phyloP scores from a whole-genome alignment of 2,113 vertebrate species.

The Spheniscus mendiculus region DNA sequence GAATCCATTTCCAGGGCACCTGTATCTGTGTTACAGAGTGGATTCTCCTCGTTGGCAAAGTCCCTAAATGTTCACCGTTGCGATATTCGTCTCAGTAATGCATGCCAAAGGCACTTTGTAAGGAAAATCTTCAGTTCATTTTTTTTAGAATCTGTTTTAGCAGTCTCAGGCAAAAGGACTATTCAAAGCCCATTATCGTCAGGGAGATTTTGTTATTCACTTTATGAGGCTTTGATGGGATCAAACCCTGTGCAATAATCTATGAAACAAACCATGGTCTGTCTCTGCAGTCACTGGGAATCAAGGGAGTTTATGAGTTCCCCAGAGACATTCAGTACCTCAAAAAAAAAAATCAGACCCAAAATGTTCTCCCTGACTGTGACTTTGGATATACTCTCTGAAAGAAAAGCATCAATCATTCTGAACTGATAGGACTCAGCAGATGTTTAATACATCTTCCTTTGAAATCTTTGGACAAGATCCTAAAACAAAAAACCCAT shows the following conservation, averaged over 20 bases:
- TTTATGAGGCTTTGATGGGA: not conserved
- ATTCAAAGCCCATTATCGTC: not conserved
- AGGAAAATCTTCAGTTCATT: not conserved
- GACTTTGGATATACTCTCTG: not conserved
- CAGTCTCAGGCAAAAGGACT: not conserved
- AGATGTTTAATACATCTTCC: not conserved
- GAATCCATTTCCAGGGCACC: not conserved
- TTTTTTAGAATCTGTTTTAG: not conserved
- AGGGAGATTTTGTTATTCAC: not conserved
- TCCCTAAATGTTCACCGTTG: not conserved
- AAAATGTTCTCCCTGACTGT: not conserved
- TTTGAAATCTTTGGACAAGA: not conserved
- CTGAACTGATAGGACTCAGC: not conserved
- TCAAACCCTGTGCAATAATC: not conserved
- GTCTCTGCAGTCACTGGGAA: not conserved
- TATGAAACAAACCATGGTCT: not conserved
- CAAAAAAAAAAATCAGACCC: not conserved
- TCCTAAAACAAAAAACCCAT: fast-evolving
- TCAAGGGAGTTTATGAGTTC: not conserved
- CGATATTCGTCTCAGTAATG: not conserved
- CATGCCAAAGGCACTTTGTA: not conserved
- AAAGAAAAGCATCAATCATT: not conserved
- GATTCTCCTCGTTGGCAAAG: not conserved
- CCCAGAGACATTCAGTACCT: not conserved
- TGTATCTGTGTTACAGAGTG: not conserved